Percentiles rank a stretch among this genome's conserved stretches.
phyloP scores from a whole-genome alignment of 1,140 invertebrate species.

The Acyrthosiphon pisum region DNA sequence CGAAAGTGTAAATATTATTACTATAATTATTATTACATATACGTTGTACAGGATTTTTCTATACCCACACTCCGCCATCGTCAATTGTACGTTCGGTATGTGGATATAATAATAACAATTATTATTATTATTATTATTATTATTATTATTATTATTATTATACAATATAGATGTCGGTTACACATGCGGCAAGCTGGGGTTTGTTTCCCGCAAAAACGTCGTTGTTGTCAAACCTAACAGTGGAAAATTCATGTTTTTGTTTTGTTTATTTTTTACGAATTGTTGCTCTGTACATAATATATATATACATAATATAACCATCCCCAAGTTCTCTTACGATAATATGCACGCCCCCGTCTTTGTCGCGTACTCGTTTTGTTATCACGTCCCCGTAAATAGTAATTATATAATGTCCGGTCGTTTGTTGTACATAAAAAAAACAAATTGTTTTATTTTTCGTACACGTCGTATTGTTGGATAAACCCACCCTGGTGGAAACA shows the following conservation, averaged over 20 bases:
- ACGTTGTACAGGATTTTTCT: constrained; percentile 4
- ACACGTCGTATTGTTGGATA: background rate
- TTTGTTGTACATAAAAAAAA: background rate
- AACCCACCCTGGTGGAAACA: background rate
- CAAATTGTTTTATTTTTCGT: background rate
- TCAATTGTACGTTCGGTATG: too few species aligned
- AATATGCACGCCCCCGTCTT: background rate
- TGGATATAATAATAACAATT: background rate
- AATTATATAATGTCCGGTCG: background rate
- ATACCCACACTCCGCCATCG: background rate
- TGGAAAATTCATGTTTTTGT: background rate
- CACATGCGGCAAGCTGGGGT: background rate
- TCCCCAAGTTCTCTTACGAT: background rate
- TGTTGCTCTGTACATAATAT: background rate
- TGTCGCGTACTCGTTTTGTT: background rate
- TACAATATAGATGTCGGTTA: background rate
- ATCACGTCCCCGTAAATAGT: background rate
- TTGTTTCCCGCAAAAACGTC: background rate
- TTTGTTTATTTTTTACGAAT: background rate
- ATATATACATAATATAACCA: background rate
- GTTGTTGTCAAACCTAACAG: background rate
- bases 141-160: background rate
- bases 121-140: background rate
- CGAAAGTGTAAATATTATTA: background rate
- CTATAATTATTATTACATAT: background rate